phyloP scores from a whole-genome alignment of 2,888 invertebrate species.

The Stramonita haemastoma region DNA sequence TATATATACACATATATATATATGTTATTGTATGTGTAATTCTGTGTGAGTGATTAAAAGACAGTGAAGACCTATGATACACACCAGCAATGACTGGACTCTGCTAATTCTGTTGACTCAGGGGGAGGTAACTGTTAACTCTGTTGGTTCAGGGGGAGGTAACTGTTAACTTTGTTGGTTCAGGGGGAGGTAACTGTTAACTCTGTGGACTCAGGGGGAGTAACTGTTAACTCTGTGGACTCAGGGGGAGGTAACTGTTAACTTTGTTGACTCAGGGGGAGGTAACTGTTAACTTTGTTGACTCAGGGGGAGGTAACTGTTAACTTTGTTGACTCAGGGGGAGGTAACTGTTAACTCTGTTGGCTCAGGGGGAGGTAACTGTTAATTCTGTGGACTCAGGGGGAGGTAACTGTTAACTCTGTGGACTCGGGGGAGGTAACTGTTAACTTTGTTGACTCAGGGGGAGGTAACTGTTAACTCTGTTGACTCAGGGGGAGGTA shows the following conservation, averaged over 20 bases:
- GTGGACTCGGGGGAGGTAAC: background rate
- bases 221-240: background rate
- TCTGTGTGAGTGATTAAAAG: background rate
- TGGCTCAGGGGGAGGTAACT: conserved; percentile 56
- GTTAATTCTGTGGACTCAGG: too few relatives aligned
- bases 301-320: background rate
- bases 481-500: background rate
- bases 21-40: background rate
- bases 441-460: background rate
- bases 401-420: background rate
- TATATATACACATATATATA: background rate
- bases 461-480: conserved; percentile 63
- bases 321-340: background rate
- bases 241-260: background rate
- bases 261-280: conserved; percentile 53
- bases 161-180: background rate
- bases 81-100: too few relatives aligned
- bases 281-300: too few relatives aligned
- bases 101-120: too few relatives aligned
- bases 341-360: background rate
- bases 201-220: too few relatives aligned
- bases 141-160: background rate
- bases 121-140: background rate
- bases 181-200: conserved; percentile 61
- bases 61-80: background rate